Percentiles rank a stretch among this genome's conserved stretches.
These are phyloP conservation scores for Willisornis vidua DNA, from an alignment of 2,113 vertebrate species.

Conservation along the genomic window DNA sequence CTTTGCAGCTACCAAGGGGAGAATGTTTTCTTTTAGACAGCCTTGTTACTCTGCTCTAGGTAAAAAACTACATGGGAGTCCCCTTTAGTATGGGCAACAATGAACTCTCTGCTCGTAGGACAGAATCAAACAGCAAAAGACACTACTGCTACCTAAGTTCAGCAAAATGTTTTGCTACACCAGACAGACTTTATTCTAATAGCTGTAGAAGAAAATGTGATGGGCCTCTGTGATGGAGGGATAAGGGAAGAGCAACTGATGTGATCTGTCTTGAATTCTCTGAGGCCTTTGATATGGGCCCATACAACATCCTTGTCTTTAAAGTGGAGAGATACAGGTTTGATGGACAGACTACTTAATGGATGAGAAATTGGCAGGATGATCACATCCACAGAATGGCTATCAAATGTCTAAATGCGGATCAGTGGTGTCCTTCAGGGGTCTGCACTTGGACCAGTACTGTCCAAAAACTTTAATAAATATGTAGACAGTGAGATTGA, in stretches of 20 bases:
- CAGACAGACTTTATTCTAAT: neutral
- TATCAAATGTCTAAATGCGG: neutral
- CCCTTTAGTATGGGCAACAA: neutral
- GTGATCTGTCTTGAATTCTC: neutral
- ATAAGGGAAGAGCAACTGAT: neutral
- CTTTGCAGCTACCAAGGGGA: neutral
- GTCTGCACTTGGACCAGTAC: neutral
- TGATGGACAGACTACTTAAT: neutral
- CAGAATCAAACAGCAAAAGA: neutral
- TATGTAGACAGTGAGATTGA: neutral
- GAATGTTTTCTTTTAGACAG: neutral
- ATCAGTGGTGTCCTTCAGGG: neutral
- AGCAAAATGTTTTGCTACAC: neutral
- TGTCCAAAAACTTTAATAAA: neutral
- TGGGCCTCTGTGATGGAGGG: neutral
- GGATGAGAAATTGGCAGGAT: neutral
- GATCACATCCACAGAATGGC: neutral
- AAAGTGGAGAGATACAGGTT: neutral
- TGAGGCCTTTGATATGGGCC: neutral
- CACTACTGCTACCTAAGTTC: neutral
- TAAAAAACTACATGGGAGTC: neutral
- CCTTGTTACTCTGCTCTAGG: neutral
- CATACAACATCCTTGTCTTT: neutral
- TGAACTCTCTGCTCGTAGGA: neutral
- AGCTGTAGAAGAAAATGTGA: neutral